Evolutionary conservation across 2,888 invertebrate species (phyloP).

Genomic region (Atherix ibis): DNA sequence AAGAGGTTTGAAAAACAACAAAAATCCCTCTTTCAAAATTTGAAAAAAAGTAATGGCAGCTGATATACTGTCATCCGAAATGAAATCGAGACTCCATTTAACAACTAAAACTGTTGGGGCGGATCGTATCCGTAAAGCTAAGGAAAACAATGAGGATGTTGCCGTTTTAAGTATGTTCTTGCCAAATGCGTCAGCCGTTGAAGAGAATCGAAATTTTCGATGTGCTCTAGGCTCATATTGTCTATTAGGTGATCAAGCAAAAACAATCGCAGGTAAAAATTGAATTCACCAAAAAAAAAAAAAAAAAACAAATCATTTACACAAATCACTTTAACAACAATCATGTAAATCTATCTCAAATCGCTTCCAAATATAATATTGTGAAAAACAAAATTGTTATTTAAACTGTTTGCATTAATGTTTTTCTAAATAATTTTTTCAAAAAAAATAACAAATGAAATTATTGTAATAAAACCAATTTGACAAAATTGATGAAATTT

Average conservation of each 20-base stretch:
- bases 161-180: conserved; percentile 76
- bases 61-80: conserved; percentile 62
- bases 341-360: no score
- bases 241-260: conserved; percentile 57
- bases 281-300: no score
- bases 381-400: no score
- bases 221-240: conserved; percentile 64
- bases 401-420: no score
- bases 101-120: conserved; percentile 69
- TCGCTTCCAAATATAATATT: no score
- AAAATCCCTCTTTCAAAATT: conserved; percentile 7
- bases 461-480: no score
- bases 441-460: no score
- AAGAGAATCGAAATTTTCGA: conserved; percentile 58
- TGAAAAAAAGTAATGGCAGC: conserved; percentile 42
- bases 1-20: conserved; percentile 1
- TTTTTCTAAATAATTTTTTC: no score
- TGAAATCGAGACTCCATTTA: conserved; percentile 55
- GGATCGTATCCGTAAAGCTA: conserved; percentile 60
- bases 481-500: no score
- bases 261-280: conserved; percentile 58
- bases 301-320: no score
- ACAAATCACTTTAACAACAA: no score
- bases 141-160: conserved; percentile 74
- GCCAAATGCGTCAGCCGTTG: conserved; percentile 43